Evolutionary conservation across 2,113 vertebrate genomes (phyloP), one percentile per base, ranked within the genome.

Genomic region (Chaetodon auriga): DNA sequence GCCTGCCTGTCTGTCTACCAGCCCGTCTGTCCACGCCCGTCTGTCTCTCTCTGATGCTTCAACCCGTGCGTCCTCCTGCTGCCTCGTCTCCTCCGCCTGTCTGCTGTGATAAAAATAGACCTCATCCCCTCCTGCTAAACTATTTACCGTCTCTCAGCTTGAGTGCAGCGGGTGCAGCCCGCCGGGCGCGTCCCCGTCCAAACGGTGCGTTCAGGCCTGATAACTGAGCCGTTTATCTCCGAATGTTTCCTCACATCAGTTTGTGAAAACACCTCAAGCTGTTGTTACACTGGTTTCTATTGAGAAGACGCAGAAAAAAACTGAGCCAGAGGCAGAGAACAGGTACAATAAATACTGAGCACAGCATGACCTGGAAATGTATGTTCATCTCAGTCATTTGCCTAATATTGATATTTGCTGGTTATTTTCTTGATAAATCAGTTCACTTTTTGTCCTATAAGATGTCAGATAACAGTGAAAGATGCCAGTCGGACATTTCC

Each of bases 41-140:
- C 68, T 54, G 46, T 78, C 68, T 68, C 6, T 1, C 79, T 64
- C 25, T 25, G 36, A 68, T 49, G 68, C 57, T 12, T 71, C 62
- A 62, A 61, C 72, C 73, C 81, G 80, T 83, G 55, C 14, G 68
- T 85, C 72, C 68, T 74, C 74, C 69, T 64, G 80, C 60, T 63
- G 35, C 41, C 14, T 45, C 16, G 65, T 77, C 83, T 76, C 69
- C 80, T 72, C 74, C 35, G 49, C 82, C 75, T 82, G 83, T 79
- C 83, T 74, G 49, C 86, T 51, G 74, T 1, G 80, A 88, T 84
- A 86, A 84, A 88, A 84, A 88, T 88, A 90, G 83, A 72, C 62
- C 78, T 54, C 12, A 55, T 74, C 80, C 71, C 80, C 65, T 38
- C 57, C 83, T 65, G 57, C 7, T 90, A 87, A 87, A 90, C 85